Evolutionary conservation across 2,797 vertebrate species (phyloP).

Genomic region (Arctocebus calabarensis): DNA sequence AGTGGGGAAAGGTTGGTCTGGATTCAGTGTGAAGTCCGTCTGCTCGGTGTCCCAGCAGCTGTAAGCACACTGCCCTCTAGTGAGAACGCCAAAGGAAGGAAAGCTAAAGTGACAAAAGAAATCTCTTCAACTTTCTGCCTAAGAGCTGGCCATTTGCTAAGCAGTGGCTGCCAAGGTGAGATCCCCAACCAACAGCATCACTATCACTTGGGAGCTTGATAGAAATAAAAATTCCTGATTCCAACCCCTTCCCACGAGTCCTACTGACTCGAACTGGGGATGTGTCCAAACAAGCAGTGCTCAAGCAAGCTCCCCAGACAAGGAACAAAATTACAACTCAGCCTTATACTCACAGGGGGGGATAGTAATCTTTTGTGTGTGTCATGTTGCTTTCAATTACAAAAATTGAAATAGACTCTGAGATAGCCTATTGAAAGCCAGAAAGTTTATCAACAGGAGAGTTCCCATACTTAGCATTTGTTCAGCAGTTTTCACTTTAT

Average conservation of each 20-base stretch:
- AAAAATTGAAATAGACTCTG: neutral
- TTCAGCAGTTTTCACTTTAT: neutral
- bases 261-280: neutral
- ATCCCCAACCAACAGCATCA: neutral
- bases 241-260: neutral
- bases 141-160: neutral
- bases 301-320: neutral
- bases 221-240: neutral
- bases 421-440: neutral
- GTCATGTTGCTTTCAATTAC: neutral
- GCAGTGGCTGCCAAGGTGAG: neutral
- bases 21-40: accelerated
- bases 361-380: neutral
- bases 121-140: neutral
- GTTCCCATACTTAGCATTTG: neutral
- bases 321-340: neutral
- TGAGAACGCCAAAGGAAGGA: neutral
- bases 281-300: neutral
- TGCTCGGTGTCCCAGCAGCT: too few species aligned
- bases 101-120: neutral
- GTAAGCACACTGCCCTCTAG: slow-evolving; percentile 8
- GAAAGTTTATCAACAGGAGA: neutral
- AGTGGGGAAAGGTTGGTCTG: neutral
- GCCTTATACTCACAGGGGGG: neutral
- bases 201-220: neutral